Base-by-base conservation (phyloP, 2,888 invertebrate species). In the Dryobota labecula region DNA sequence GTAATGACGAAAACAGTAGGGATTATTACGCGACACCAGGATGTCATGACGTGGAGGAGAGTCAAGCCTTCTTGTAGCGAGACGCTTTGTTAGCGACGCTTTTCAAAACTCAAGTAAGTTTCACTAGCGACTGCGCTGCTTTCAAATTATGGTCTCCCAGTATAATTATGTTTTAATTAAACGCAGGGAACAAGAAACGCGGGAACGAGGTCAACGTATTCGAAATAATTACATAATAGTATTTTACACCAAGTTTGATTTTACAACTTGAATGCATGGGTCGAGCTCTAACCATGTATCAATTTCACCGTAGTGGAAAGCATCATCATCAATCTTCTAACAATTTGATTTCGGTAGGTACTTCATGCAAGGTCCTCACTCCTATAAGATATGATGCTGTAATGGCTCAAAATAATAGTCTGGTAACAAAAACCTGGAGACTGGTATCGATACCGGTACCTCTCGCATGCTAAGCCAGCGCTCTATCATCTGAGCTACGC, bases 361-460 rank as follows among this genome's bases (percentile, higher is more conserved):
- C 15, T 43, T n/a, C 8, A 20, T 60, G 2, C 27, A 41, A 58
- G 11, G 3, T 27, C 24, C 11, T 8, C 41, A n/a, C 13, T 30
- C 9, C 11, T 65, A 15, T 24, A 38, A 27, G 18, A 13, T 33
- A 15, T 33, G 4, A 24, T 33, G 5, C 6, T 20, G 20, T 36
- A 45, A 63, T 27, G 2, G 15, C 6, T 45, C 30, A 41, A 47
- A 56, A 57, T 36, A 51, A 15, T 20, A 6, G 15, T 30, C n/a
- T 47, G 7, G 2, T 15, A 75, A 36, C n/a, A 61, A 51, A 54
- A 45, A 18, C 9, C 36, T 95, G 94, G 93, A 95, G 94, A 94
- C 93, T 94, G 94, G 94, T 94, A 95, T 96, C 94, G 95, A 96
- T 95, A 94, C 95, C 94, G 93, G 94, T 95, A 95, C 95, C 94